These are phyloP conservation scores for Zophobas morio DNA, from an alignment of 1,140 invertebrate species.

Conservation along the genomic window DNA sequence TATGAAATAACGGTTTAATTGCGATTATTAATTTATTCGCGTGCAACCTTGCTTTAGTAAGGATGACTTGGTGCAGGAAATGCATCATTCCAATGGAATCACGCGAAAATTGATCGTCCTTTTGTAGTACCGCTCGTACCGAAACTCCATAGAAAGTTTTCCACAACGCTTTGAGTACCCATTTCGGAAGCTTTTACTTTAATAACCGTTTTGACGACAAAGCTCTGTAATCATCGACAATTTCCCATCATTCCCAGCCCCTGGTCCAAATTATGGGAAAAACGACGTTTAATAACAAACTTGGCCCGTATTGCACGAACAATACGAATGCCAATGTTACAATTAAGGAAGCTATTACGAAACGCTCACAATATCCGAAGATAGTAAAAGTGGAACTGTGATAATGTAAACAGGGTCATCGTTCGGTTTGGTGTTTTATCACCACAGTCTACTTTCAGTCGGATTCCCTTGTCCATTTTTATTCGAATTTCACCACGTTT, in stretches of 20 bases:
- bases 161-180: too few relatives aligned
- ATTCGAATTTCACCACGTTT: slow-evolving; percentile 25
- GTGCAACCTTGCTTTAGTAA: too few relatives aligned
- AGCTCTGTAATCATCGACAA: not conserved
- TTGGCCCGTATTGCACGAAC: not conserved
- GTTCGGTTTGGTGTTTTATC: slow-evolving; percentile 13
- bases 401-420: slow-evolving; percentile 41
- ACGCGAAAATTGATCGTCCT: not conserved
- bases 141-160: too few relatives aligned
- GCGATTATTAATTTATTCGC: too few relatives aligned
- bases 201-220: too few relatives aligned
- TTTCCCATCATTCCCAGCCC: not conserved
- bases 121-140: too few relatives aligned
- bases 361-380: slow-evolving; percentile 15
- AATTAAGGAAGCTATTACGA: not conserved
- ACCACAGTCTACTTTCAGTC: slow-evolving; percentile 17
- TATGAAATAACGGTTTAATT: not conserved
- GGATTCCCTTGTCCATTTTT: slow-evolving; percentile 13
- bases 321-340: slow-evolving; percentile 31
- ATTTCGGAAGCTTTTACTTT: too few relatives aligned
- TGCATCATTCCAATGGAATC: not conserved
- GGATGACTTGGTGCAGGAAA: not conserved
- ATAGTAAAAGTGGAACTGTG: slow-evolving; percentile 27
- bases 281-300: not conserved
- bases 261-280: not conserved